Evolutionary conservation across 1,140 invertebrate genomes (phyloP).

Genomic region (Drosophila ambigua): DNA sequence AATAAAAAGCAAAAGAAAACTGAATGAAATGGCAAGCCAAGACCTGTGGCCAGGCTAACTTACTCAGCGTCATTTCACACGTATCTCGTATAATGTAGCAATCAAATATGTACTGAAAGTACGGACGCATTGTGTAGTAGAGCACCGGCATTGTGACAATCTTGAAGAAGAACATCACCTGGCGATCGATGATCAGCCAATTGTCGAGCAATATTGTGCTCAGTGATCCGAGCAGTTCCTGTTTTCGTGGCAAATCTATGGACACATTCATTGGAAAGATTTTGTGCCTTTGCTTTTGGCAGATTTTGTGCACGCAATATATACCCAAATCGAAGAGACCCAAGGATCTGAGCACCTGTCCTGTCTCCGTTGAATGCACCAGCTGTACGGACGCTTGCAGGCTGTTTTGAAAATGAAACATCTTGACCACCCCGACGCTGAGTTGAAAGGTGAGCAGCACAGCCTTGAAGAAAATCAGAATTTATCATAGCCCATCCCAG

Average conservation of each 20-base stretch:
- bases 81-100: conserved; percentile 55
- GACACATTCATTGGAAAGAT: neutral
- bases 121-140: conserved; percentile 57
- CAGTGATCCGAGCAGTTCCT: conserved; percentile 20
- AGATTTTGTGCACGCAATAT: neutral
- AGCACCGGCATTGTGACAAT: conserved; percentile 68
- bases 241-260: conserved; percentile 42
- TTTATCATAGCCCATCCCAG: neutral
- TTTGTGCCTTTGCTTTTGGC: too few relatives aligned
- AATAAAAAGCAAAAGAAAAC: neutral
- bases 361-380: conserved; percentile 44
- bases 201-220: conserved; percentile 42
- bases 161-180: conserved; percentile 73
- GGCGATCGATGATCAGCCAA: conserved; percentile 55
- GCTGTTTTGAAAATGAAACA: conserved; percentile 55
- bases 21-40: neutral
- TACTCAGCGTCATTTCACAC: conserved; percentile 68
- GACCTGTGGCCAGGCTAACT: neutral
- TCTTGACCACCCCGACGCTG: conserved; percentile 59
- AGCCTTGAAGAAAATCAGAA: conserved; percentile 17
- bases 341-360: conserved; percentile 37
- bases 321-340: conserved; percentile 63
- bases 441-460: conserved; percentile 64
- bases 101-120: conserved; percentile 66
- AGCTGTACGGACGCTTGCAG: conserved; percentile 37